Evolutionary conservation across 2,113 vertebrate species (phyloP), one percentile per base, ranked within the genome.

Genomic region (Grus americana): DNA sequence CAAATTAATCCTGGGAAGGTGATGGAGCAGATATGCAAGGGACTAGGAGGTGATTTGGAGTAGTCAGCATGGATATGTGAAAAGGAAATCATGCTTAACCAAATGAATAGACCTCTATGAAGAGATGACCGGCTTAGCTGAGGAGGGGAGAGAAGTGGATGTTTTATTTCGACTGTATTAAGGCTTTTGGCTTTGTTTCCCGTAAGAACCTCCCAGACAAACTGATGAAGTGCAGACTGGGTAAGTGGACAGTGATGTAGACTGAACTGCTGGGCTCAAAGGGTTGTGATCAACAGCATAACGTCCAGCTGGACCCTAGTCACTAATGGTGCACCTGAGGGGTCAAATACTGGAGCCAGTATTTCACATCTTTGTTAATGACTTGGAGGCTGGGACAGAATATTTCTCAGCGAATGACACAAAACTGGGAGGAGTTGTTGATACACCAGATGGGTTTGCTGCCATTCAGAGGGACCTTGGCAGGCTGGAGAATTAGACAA

Each of bases 161-260:
- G 10, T 23, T 65, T 85, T n/a, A 15, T 50, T 11, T 42, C 1
- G 0, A 10, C 23, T 15, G 1, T 40, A 29, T n/a, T 27, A 81
- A 73, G n/a, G 24, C 5, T 74, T 81, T 91, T 72, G 57, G 23
- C 14, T 22, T 14, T 27, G 9, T 58, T 84, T 65, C 22, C 22
- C 2, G 0, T 47, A 88, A 13, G 5, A 59, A 20, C 5, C 12
- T 5, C 32, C 21, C 13, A 44, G 38, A 63, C 16, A 59, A 54
- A 32, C 12, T 20, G 36, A 10, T 61, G 26, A 66, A 52, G 34
- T 32, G 23, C 12, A 65, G 32, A 26, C 11, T 52, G 18, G 14
- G 36, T n/a, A 61, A 61, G 40, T 18, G 27, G 40, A 20, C 61
- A 74, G 20, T 19, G 49, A 68, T 29, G 5, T 3, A 52, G 11